phyloP scores from a whole-genome alignment of 2,888 invertebrate species.

The Coecobrya sp. region DNA sequence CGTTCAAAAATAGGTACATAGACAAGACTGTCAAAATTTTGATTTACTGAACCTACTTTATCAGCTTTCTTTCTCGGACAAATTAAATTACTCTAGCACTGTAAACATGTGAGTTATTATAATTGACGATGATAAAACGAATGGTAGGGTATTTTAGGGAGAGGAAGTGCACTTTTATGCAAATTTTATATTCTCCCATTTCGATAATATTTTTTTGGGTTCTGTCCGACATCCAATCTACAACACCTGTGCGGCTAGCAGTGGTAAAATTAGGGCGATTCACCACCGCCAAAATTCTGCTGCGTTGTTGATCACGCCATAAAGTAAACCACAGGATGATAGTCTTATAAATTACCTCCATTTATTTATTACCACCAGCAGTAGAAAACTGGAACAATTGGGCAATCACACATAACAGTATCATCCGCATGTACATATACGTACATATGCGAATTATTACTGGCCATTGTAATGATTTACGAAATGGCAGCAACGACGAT shows the following conservation, averaged over 20 bases:
- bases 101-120: not conserved
- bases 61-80: not conserved
- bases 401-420: not conserved
- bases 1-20: not conserved
- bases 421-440: not conserved
- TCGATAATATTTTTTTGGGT: not conserved
- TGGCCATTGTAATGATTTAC: constrained; percentile 8
- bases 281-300: too few relatives aligned
- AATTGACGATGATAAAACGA: not conserved
- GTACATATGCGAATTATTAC: not conserved
- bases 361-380: constrained; percentile 15
- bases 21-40: not conserved
- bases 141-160: not conserved
- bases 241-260: constrained; percentile 2
- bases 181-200: not conserved
- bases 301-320: not conserved
- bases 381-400: constrained; percentile 8
- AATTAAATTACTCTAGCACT: not conserved
- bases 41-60: not conserved
- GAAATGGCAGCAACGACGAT: not conserved
- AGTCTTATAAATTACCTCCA: constrained; percentile 6
- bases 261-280: not conserved
- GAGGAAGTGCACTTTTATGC: not conserved
- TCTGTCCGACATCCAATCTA: not conserved
- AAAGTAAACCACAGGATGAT: constrained; percentile 39